Evolutionary conservation across 2,113 vertebrate species (phyloP).

Genomic region (Tylochromis polylepis): DNA sequence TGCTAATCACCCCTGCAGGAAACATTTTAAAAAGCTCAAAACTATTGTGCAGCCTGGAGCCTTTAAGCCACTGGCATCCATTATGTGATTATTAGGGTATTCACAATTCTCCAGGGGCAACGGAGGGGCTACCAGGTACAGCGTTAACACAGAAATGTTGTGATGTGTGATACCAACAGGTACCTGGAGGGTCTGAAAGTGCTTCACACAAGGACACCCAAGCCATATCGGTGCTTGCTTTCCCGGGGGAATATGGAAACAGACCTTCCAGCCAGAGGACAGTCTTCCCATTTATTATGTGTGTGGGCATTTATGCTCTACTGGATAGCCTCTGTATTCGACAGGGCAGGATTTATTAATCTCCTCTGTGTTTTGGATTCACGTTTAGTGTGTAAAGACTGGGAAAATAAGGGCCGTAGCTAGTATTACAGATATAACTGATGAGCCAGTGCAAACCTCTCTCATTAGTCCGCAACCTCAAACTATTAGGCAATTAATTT

Average conservation of each 20-base stretch:
- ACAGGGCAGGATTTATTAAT: not conserved
- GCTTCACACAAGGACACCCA: not conserved
- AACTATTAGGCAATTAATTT: not conserved
- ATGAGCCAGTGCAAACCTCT: not conserved
- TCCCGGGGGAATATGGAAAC: not conserved
- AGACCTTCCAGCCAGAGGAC: not conserved
- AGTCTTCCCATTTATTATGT: not conserved
- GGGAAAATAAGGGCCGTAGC: not conserved
- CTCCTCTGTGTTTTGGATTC: not conserved
- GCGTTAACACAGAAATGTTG: not conserved
- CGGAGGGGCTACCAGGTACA: not conserved
- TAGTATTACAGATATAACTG: not conserved
- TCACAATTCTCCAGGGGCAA: constrained; percentile 17
- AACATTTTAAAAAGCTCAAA: constrained; percentile 12
- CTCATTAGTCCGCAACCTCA: not conserved
- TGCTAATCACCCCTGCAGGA: constrained; percentile 40
- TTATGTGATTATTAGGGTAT: constrained; percentile 39
- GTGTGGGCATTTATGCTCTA: not conserved
- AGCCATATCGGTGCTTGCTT: not conserved
- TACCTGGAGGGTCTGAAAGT: not conserved
- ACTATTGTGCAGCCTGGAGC: constrained; percentile 17
- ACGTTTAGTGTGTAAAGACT: not conserved
- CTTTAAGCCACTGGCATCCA: constrained; percentile 4
- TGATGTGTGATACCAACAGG: not conserved
- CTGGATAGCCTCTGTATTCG: not conserved